Conservation (phyloP, 2,797 vertebrate genomes). For the Kryptolebias ocellatus region DNA sequence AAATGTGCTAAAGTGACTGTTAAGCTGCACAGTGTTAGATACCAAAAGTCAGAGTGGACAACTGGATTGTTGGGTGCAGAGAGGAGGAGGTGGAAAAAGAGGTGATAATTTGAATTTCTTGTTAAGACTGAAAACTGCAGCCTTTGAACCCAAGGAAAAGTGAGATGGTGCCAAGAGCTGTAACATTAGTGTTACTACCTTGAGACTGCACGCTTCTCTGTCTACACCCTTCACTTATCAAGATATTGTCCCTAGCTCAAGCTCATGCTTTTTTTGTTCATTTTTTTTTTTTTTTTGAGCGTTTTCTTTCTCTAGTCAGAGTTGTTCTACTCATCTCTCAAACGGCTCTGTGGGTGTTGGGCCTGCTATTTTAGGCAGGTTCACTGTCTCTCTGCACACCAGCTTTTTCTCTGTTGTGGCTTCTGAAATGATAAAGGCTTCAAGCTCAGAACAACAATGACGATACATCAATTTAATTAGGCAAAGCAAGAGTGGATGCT, state of each 20-base stretch:
- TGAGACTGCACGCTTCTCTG: constrained; percentile 2
- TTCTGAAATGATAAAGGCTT: constrained; percentile 14
- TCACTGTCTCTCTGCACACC: constrained; percentile 21
- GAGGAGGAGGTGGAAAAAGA: neutral
- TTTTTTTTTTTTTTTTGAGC: too few relatives aligned
- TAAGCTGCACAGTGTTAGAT: too few relatives aligned
- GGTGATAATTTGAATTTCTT: constrained; percentile 18
- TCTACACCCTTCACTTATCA: neutral
- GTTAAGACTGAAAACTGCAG: neutral
- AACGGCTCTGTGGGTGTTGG: constrained; percentile 46
- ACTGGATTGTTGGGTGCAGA: too few relatives aligned
- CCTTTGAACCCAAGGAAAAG: constrained; percentile 10
- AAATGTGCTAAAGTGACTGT: too few relatives aligned
- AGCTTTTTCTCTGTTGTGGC: neutral
- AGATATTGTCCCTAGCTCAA: neutral
- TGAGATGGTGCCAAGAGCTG: constrained; percentile 28
- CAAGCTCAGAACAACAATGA: constrained; percentile 7
- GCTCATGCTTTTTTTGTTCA: neutral
- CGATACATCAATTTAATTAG: constrained; percentile 24
- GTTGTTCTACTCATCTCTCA: constrained; percentile 14
- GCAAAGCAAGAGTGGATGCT: constrained; percentile 15
- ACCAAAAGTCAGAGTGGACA: too few relatives aligned
- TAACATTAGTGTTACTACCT: constrained; percentile 34
- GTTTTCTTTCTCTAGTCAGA: constrained; percentile 3
- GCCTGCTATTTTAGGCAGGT: constrained; percentile 47